Conservation (phyloP, 2,797 vertebrate species). For the Phrynocephalus vlangalii region DNA sequence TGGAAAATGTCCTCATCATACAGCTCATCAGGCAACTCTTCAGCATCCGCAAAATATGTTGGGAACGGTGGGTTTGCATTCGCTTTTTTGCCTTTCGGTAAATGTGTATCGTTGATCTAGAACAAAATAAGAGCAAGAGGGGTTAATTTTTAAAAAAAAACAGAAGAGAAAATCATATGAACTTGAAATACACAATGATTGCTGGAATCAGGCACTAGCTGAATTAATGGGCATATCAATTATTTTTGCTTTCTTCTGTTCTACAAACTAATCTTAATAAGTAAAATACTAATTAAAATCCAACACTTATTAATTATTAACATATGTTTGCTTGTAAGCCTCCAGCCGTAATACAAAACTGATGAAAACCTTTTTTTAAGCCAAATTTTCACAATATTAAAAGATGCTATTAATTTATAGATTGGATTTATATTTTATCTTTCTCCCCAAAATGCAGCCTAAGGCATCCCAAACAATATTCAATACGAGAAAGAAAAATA, state of each 20-base stretch:
- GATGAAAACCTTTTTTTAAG: background rate
- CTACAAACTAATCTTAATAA: background rate
- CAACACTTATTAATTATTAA: too few relatives aligned
- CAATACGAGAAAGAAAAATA: too few relatives aligned
- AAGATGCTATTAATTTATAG: too few relatives aligned
- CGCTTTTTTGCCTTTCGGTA: conserved; percentile 76
- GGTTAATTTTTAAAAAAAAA: conserved; percentile 38
- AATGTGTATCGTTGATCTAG: conserved; percentile 86
- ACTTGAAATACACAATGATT: background rate
- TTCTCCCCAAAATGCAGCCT: too few relatives aligned
- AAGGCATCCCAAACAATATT: too few relatives aligned
- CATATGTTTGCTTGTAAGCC: background rate
- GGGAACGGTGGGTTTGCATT: conserved; percentile 88
- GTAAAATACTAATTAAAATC: background rate
- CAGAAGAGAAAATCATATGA: background rate
- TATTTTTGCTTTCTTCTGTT: background rate
- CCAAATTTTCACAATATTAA: background rate
- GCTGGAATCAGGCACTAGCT: background rate
- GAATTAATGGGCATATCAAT: background rate
- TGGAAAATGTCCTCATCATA: conserved; percentile 87
- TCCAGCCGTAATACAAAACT: background rate
- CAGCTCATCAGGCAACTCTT: conserved; percentile 91
- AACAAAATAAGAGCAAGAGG: conserved; percentile 44
- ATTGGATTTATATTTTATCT: too few relatives aligned
- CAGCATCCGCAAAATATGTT: conserved; percentile 90